Percentiles rank a stretch among this genome's conserved stretches.
Conservation (phyloP, 2,888 invertebrate species). For the Branchipolynoe longqiensis region DNA sequence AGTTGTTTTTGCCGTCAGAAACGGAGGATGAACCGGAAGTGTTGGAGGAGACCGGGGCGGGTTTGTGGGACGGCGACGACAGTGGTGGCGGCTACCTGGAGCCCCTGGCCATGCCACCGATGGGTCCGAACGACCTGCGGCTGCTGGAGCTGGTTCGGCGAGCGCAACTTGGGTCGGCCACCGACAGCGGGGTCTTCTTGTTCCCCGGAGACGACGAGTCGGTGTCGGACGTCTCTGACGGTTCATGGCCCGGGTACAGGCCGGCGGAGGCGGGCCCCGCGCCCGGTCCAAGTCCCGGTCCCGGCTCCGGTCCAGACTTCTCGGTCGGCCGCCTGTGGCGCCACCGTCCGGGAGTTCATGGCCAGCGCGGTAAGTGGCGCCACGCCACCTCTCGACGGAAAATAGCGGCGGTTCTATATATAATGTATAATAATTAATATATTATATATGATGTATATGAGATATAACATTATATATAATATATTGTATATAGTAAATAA, state of each 20-base stretch:
- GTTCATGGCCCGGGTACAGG: neutral
- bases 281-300: neutral
- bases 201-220: conserved; percentile 26
- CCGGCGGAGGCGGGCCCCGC: neutral
- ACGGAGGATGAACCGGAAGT: no score
- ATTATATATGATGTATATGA: no score
- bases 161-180: conserved; percentile 16
- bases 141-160: conserved; percentile 22
- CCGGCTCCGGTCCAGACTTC: neutral
- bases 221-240: conserved; percentile 12
- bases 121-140: conserved; percentile 8
- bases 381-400: no score
- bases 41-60: no score
- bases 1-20: no score
- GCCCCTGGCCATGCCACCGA: neutral
- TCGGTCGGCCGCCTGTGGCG: neutral
- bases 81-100: conserved; percentile 13
- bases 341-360: neutral
- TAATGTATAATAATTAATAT: no score
- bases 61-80: neutral
- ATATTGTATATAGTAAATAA: no score
- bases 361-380: conserved; percentile 3
- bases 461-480: no score
- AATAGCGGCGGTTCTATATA: no score
- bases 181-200: conserved; percentile 27